Percentiles rank a stretch among this genome's conserved stretches.
Conservation (phyloP, 2,113 vertebrate genomes). For the Gavialis gangeticus region DNA sequence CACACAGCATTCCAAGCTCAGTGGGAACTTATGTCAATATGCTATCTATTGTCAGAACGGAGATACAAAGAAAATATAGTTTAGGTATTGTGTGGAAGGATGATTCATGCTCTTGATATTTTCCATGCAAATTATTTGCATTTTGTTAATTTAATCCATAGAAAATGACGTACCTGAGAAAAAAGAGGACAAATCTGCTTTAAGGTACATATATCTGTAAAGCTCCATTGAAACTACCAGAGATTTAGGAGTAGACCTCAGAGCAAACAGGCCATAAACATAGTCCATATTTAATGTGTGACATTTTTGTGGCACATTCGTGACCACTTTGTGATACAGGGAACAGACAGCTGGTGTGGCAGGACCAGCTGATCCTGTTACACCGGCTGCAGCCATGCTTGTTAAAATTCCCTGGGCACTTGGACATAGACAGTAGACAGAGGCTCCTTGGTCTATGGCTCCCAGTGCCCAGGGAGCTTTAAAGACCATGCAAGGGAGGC, state of each 20-base stretch:
- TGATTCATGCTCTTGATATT: neutral
- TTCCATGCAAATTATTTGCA: neutral
- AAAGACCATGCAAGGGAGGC: too few species aligned
- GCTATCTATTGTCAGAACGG: neutral
- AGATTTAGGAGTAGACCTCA: neutral
- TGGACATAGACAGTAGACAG: too few species aligned
- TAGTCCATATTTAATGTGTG: too few species aligned
- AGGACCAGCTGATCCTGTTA: too few species aligned
- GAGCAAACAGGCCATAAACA: neutral
- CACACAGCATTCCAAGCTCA: neutral
- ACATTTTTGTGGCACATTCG: too few species aligned
- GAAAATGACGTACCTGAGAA: neutral
- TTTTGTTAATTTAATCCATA: conserved; percentile 2
- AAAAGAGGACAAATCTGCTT: neutral
- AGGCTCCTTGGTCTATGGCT: too few species aligned
- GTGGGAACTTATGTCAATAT: neutral
- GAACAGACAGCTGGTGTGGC: too few species aligned
- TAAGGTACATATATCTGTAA: neutral
- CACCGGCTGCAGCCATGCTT: too few species aligned
- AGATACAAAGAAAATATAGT: neutral
- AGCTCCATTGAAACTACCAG: neutral
- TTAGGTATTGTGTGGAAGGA: neutral
- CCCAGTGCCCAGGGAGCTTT: too few species aligned
- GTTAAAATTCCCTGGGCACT: too few species aligned
- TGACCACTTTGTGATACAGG: too few species aligned